Evolutionary conservation across 2,113 vertebrate species (phyloP).

Genomic region (Peromyscus polionotus): DNA sequence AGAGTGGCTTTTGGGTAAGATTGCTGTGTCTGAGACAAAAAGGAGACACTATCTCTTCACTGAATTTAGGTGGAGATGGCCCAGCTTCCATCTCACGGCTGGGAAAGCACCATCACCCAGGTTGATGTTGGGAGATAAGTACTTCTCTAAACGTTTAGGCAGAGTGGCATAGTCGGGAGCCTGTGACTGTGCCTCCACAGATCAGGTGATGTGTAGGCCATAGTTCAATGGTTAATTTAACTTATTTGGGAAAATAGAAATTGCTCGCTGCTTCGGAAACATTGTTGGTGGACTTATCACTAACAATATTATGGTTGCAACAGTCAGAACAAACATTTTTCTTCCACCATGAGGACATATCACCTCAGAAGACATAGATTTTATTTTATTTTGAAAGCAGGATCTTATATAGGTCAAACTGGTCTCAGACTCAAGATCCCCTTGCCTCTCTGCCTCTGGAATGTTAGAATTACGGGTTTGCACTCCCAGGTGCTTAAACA

Average conservation of each 20-base stretch:
- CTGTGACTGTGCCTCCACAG: neutral
- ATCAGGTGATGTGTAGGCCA: neutral
- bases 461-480: neutral
- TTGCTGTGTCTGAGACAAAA: neutral
- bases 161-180: neutral
- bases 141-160: neutral
- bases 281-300: neutral
- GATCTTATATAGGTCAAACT: neutral
- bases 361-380: constrained; percentile 4
- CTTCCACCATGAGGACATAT: neutral
- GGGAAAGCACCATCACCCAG: neutral
- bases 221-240: neutral
- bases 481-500: neutral
- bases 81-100: neutral
- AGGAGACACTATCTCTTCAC: neutral
- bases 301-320: neutral
- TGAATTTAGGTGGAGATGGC: neutral
- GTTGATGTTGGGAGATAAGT: neutral
- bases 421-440: neutral
- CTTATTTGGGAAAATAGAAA: neutral
- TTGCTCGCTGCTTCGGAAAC: neutral
- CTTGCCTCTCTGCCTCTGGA: neutral
- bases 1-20: neutral
- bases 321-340: constrained; percentile 1
- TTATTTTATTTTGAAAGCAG: neutral